Base-by-base conservation (phyloP, 2,888 invertebrate species). In the Epirrhoe alternata region DNA sequence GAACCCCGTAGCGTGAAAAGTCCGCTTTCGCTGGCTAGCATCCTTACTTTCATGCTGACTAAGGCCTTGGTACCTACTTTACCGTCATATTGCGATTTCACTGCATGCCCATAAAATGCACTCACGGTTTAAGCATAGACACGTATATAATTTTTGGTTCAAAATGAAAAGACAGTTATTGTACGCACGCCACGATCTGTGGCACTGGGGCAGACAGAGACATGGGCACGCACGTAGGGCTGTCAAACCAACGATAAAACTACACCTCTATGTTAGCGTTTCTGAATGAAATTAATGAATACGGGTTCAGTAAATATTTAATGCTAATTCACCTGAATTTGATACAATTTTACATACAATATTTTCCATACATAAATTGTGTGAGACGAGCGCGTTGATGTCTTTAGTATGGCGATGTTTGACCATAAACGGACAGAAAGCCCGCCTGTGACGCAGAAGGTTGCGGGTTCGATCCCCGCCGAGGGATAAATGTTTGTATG, bases 141-240 rank as follows among this genome's bases (percentile, higher is more conserved):
- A 50, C 61, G 55, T 38, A 14, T 42, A 45, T 5, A 38, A 10
- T 14, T 49, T 24, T 62, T 38, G 49, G 54, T 50, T 42, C 50
- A 38, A 55, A 56, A 55, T 51, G 61, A 56, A 62, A 61, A 49
- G 54, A 55, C 61, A 17, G 55, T 49, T 56, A 51, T 53, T 61
- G 42, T 54, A 61, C 47, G 45, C 45, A 51, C 50, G 61, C 10
- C 49, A 42, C 33, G 52, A 47, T 53, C 38, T 51, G 50, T 55
- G 49, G 61, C 49, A 61, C 35, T 49, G 5, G 53, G 53, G n/a
- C 49, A 53, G 14, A 33, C 53, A 47, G 1, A 24, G 14, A 14
- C 45, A 33, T 53, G 33, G 35, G 1, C 38, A 8, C 38, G 1
- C 38, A 8, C 38, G 38, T 38, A 38, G 10, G 10, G 38, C 38